Percentiles rank a stretch among this genome's conserved stretches.
These are phyloP conservation scores for Lepeophtheirus nordmannii DNA, from an alignment of 2,888 invertebrate genomes.

Conservation along the genomic window DNA sequence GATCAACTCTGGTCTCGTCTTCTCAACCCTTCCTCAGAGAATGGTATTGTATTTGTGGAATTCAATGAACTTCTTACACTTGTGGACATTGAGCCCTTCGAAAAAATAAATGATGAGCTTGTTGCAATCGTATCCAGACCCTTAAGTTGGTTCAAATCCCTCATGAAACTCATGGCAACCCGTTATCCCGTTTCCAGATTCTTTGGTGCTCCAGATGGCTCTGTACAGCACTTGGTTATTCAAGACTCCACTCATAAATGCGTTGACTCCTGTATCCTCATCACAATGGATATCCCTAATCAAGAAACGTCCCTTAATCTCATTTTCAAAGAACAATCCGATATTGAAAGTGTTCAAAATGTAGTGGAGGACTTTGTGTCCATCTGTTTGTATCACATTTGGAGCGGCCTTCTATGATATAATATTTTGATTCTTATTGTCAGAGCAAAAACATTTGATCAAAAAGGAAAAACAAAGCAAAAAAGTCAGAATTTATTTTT, in stretches of 20 bases:
- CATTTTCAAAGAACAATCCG: neutral
- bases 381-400: neutral
- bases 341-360: neutral
- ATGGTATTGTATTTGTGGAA: neutral
- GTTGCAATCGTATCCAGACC: neutral
- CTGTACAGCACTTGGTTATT: neutral
- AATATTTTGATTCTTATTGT: no score
- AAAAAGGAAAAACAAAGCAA: neutral
- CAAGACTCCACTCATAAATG: neutral
- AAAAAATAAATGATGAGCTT: neutral
- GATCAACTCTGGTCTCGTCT: constrained; percentile 19
- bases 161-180: neutral
- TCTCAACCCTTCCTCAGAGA: neutral
- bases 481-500: neutral
- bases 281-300: neutral
- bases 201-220: constrained; percentile 1
- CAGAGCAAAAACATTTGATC: neutral
- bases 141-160: constrained; percentile 5
- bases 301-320: neutral
- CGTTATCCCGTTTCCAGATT: neutral
- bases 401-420: neutral
- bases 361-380: neutral
- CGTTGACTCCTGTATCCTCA: neutral
- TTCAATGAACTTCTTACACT: constrained; percentile 9
- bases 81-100: neutral